Evolutionary conservation across 2,888 invertebrate species (phyloP), one percentile per base, ranked within the genome.

Genomic region (Cheilosia soror): DNA sequence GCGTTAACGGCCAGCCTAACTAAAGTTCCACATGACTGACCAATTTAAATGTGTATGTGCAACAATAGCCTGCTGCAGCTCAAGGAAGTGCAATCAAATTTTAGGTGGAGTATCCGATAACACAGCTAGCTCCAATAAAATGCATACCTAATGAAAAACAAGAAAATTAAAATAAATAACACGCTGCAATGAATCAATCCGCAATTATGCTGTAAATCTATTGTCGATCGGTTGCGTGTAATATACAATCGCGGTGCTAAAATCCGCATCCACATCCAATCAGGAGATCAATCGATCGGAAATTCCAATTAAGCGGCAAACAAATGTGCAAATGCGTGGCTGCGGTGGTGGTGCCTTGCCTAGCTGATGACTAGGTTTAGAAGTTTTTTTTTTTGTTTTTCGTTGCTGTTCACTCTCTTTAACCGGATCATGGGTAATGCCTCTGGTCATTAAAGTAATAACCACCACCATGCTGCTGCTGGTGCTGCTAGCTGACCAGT

Each of bases 261-360:
- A 77, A 76, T 84, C 75, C 84, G 80, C 84, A 71, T 80, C 84
- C 80, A 84, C 63, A 57, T 80, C 80, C 84, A 84, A 84, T 84
- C 84, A 80, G 58, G 71, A 75, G 84, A 84, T 84, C 84, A 84
- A 84, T 84, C 69, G 80, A 84, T 84, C 84, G 84, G 80, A 84
- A 84, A 84, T 80, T 80, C 84, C 84, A 84, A 84, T 84, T 84
- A 84, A 84, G 84, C 75, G 80, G 84, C 84, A 84, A 84, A 80
- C 84, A 80, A 84, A 84, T 84, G 84, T 84, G 84, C 80, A 80
- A 80, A 84, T 84, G 84, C 84, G 80, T 84, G 44, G 58, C 20
- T 83, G 27, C 37, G 63, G 29, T 57, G 72, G 37, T 57, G 55
- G 72, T 77, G 11, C 47, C 40, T 44, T 55, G 68, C 29, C 58